A percentile compares a stretch with the other conserved stretches of the same genome.
Evolutionary conservation across 1,140 invertebrate species (phyloP).

Genomic region (Polypedilum pembai): DNA sequence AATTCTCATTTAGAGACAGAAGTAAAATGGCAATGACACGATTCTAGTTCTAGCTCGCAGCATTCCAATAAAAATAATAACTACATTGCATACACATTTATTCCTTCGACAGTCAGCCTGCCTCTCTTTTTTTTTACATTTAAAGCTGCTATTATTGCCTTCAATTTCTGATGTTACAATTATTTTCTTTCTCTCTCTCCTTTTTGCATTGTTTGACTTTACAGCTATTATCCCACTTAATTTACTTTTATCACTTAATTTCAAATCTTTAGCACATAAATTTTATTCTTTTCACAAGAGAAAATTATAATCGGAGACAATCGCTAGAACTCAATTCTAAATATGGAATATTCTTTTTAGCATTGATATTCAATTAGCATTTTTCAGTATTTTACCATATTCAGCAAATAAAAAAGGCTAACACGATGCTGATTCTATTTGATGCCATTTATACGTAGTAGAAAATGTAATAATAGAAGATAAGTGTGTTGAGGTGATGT

Average conservation of each 20-base stretch:
- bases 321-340: not conserved
- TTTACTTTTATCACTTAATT: constrained; percentile 14
- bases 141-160: no score
- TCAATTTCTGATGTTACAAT: no score
- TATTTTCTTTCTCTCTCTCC: no score
- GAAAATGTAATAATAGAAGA: not conserved
- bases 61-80: no score
- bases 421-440: not conserved
- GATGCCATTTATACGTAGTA: not conserved
- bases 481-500: not conserved
- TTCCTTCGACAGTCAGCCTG: no score
- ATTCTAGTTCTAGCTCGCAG: no score
- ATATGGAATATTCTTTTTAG: constrained; percentile 8
- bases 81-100: no score
- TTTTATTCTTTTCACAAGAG: not conserved
- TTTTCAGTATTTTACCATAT: constrained; percentile 16
- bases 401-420: not conserved
- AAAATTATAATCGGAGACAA: not conserved
- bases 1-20: no score
- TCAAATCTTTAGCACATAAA: not conserved
- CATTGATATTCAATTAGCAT: constrained; percentile 18
- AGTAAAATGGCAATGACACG: no score
- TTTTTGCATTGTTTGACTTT: no score
- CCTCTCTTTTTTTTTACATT: no score
- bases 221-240: not conserved